Base-by-base conservation (phyloP, 2,888 invertebrate genomes). In the Dexiosoma caninum region DNA sequence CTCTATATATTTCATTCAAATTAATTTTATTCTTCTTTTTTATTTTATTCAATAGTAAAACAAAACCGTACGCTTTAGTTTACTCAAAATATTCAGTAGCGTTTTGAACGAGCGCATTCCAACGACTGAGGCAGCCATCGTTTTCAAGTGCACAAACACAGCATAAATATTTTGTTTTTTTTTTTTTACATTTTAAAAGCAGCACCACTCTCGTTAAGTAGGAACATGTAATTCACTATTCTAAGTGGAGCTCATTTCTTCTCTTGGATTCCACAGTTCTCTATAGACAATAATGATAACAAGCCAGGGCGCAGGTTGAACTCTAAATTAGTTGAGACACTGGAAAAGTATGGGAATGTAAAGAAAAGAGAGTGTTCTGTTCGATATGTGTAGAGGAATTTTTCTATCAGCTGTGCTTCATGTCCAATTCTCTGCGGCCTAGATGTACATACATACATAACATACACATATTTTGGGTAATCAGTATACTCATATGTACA, bases 81-180 rank as follows among this genome's bases (percentile, higher is more conserved):
- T 72, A 49, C 57, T 69, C 21, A 30, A n/a, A n/a, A 35, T 40
- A 30, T 44, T 82, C 81, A 84, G 84, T 83, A 85, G 83, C 86
- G 86, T 86, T 85, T 84, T 86, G 85, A 85, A 85, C 88, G 88
- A 88, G 86, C 85, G 86, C 83, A 86, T 86, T 85, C 86, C 87
- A 87, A 86, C 87, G 88, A 88, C 87, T 88, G 85, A 88, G 86
- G 85, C 70, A 76, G 69, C 44, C 71, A 75, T 71, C 69, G 76
- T 62, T 76, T 77, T 81, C 62, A 77, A 77, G 77, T 74, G 66
- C 72, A 71, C 66, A 49, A 77, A 23, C 77, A 70, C 57, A 42
- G 57, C 55, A 64, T 37, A 46, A 57, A 59, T 5, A 19, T 9
- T 64, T n/a, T n/a, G n/a, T n/a, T 19, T 40, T 64, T 64, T 23